A percentile compares a stretch with the other conserved stretches of the same genome.
Conservation (phyloP, 2,888 invertebrate genomes). For the Ashinkailepas kermadecensis region DNA sequence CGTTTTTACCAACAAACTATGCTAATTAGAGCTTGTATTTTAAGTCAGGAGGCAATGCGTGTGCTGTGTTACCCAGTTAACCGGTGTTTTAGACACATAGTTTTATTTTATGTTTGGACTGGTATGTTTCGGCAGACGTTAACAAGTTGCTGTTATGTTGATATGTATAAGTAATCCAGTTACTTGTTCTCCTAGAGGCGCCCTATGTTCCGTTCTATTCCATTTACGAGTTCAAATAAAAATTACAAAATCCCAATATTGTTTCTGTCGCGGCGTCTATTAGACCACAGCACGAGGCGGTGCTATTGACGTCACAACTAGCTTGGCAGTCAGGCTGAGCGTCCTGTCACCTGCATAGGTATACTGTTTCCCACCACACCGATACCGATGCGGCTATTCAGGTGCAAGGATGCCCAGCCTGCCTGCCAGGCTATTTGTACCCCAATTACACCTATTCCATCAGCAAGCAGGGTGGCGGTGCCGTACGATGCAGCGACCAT, state of each 20-base stretch:
- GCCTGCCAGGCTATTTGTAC: too few relatives aligned
- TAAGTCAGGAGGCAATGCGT: slow-evolving; percentile 21
- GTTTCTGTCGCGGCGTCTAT: neutral
- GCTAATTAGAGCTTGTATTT: slow-evolving; percentile 24
- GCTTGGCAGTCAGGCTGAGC: too few relatives aligned
- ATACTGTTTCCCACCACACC: too few relatives aligned
- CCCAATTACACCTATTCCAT: too few relatives aligned
- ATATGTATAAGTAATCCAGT: slow-evolving; percentile 2
- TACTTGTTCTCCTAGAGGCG: slow-evolving; percentile 15
- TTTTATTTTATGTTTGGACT: slow-evolving; percentile 17
- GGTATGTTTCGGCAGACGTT: neutral
- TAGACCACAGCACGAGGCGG: too few relatives aligned
- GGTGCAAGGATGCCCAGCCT: too few relatives aligned
- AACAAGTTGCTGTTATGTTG: slow-evolving; percentile 11
- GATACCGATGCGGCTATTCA: too few relatives aligned
- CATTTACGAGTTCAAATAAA: slow-evolving; percentile 21
- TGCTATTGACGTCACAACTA: too few relatives aligned
- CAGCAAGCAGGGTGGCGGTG: too few relatives aligned
- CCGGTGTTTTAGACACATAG: slow-evolving; percentile 16
- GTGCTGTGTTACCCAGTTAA: slow-evolving; percentile 8
- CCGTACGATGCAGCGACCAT: too few relatives aligned
- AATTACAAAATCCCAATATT: neutral
- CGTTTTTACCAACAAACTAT: slow-evolving; percentile 19
- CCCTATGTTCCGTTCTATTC: slow-evolving; percentile 16
- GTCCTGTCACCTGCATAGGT: too few relatives aligned